Evolutionary conservation across 2,888 invertebrate species (phyloP).

Genomic region (Mimumesa dahlbomi): DNA sequence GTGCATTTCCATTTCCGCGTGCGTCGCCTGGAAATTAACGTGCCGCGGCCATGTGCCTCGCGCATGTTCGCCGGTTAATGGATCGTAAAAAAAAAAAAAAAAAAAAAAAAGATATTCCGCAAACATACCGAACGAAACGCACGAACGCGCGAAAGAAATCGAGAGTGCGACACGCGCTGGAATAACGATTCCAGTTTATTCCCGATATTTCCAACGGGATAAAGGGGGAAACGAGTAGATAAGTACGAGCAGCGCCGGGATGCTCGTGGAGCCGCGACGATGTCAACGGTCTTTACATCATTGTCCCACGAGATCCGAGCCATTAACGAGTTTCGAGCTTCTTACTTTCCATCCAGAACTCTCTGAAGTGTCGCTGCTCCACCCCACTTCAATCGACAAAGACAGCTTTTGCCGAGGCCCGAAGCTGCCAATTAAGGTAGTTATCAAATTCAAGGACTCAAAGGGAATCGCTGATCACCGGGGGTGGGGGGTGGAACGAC

Average conservation of each 20-base stretch:
- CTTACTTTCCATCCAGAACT: slow-evolving; percentile 55
- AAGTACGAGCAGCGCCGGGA: neutral
- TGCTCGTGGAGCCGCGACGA: slow-evolving; percentile 8
- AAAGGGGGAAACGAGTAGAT: too few relatives aligned
- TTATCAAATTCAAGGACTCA: slow-evolving; percentile 59
- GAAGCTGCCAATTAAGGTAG: slow-evolving; percentile 63
- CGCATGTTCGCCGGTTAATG: slow-evolving; percentile 50
- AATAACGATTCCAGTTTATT: too few relatives aligned
- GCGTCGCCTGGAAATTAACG: slow-evolving; percentile 48
- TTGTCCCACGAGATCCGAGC: slow-evolving; percentile 57
- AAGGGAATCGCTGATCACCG: slow-evolving; percentile 55
- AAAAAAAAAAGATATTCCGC: neutral
- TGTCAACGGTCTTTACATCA: slow-evolving; percentile 51
- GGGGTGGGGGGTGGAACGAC: too few relatives aligned
- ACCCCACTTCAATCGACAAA: slow-evolving; percentile 56
- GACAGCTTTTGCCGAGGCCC: slow-evolving; percentile 43
- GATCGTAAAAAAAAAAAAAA: slow-evolving; percentile 16
- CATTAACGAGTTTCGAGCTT: slow-evolving; percentile 65
- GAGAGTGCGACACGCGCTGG: neutral
- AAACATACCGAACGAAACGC: neutral
- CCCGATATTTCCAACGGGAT: too few relatives aligned
- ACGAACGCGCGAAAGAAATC: neutral
- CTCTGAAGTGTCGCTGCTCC: slow-evolving; percentile 47
- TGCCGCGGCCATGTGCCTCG: slow-evolving; percentile 38
- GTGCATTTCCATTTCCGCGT: slow-evolving; percentile 51